phyloP scores from a whole-genome alignment of 1,140 invertebrate species.

The Hyles vespertilio region DNA sequence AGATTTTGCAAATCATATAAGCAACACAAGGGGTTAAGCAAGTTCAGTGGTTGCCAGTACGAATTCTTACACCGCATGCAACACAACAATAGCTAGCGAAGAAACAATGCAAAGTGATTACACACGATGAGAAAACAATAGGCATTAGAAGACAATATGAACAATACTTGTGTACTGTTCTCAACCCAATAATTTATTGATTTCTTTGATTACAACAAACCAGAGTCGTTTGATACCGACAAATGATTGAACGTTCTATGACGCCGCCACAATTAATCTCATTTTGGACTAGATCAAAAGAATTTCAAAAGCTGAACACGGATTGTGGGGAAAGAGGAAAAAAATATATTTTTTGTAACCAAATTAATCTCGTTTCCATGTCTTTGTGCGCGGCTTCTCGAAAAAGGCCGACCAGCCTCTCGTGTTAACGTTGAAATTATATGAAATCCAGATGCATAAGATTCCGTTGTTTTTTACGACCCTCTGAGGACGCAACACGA shows the following conservation, averaged over 20 bases:
- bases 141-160: constrained; percentile 13
- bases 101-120: constrained; percentile 23
- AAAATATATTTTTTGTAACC: too few relatives aligned
- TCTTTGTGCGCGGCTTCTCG: too few relatives aligned
- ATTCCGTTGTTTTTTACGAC: neutral
- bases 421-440: too few relatives aligned
- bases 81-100: constrained; percentile 14
- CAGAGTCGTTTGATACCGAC: constrained; percentile 12
- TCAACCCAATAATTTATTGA: constrained; percentile 37
- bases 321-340: too few relatives aligned
- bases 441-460: too few relatives aligned
- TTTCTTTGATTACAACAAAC: constrained; percentile 27
- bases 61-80: constrained; percentile 2
- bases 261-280: constrained; percentile 7
- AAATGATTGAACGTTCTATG: constrained; percentile 18
- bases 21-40: too few relatives aligned
- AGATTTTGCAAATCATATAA: too few relatives aligned
- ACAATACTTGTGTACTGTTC: constrained; percentile 1
- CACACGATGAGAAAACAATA: constrained; percentile 21
- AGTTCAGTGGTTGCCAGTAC: neutral
- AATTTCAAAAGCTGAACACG: neutral
- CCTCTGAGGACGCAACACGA: neutral
- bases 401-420: too few relatives aligned
- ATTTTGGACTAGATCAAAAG: constrained; percentile 20
- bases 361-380: too few relatives aligned